phyloP scores from a whole-genome alignment of 2,797 vertebrate species.

The Sebastolobus alascanus region DNA sequence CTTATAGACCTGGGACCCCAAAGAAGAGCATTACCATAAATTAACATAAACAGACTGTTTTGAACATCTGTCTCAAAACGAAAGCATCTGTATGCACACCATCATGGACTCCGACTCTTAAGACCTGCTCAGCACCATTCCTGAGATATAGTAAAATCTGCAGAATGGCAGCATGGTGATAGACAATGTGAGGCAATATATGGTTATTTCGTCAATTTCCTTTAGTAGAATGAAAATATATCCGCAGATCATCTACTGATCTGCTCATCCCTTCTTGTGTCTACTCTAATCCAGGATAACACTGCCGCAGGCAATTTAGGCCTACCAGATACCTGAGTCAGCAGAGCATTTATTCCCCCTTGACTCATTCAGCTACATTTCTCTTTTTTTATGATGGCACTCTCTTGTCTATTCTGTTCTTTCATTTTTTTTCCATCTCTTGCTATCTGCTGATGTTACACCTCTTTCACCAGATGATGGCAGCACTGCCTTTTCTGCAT shows the following conservation, averaged over 20 bases:
- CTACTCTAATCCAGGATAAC: conserved; percentile 17
- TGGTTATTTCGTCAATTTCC: not conserved
- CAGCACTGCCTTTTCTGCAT: conserved; percentile 70
- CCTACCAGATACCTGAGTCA: conserved; percentile 29
- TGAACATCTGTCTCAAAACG: conserved; percentile 32
- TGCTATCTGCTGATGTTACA: conserved; percentile 29
- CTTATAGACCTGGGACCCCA: not conserved
- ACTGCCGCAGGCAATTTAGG: conserved; percentile 4
- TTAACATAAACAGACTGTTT: conserved; percentile 31
- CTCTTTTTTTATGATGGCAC: conserved; percentile 5
- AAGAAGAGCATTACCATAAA: conserved; percentile 5
- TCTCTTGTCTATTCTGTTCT: conserved; percentile 1
- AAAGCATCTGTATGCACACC: not conserved
- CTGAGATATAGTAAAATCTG: conserved; percentile 12
- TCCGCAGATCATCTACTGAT: conserved; percentile 30
- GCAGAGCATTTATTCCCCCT: conserved; percentile 16
- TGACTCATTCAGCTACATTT: conserved; percentile 19
- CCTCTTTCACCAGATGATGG: conserved; percentile 77
- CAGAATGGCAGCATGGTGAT: not conserved
- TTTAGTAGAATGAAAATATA: conserved; percentile 34
- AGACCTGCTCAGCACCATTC: not conserved
- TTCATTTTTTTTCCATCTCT: conserved; percentile 6
- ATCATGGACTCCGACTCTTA: not conserved
- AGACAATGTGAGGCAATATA: not conserved
- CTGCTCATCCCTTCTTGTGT: conserved; percentile 24